phyloP scores from a whole-genome alignment of 2,113 vertebrate species.

The Percina caprodes region DNA sequence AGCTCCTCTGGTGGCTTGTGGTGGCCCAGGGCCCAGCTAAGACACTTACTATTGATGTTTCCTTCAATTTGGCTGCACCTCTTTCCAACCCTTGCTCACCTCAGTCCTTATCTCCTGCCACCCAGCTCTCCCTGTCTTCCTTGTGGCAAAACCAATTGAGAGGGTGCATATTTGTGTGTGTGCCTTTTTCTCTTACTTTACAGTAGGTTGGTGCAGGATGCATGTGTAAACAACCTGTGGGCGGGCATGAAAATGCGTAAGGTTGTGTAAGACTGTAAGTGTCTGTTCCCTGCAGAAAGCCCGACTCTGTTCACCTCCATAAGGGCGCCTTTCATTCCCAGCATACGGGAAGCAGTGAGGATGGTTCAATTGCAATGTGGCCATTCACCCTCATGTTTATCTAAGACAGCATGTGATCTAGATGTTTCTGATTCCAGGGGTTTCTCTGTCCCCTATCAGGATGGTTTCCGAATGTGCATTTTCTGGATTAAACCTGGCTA shows the following conservation, averaged over 20 bases:
- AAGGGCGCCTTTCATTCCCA: slow-evolving; percentile 78
- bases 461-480: slow-evolving; percentile 54
- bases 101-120: slow-evolving; percentile 68
- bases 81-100: slow-evolving; percentile 49
- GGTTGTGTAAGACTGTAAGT: slow-evolving; percentile 67
- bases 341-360: slow-evolving; percentile 57
- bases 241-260: slow-evolving; percentile 55
- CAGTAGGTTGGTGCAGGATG: slow-evolving; percentile 57
- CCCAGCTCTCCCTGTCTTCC: slow-evolving; percentile 60
- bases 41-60: slow-evolving; percentile 66
- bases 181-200: slow-evolving; percentile 25
- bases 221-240: slow-evolving; percentile 72
- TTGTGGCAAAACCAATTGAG: slow-evolving; percentile 37
- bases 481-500: slow-evolving; percentile 22
- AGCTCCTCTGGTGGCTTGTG: slow-evolving; percentile 47
- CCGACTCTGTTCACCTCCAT: slow-evolving; percentile 77
- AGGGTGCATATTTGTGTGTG: slow-evolving; percentile 19
- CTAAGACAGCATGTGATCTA: slow-evolving; percentile 67
- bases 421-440: slow-evolving; percentile 56
- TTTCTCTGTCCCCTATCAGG: slow-evolving; percentile 49
- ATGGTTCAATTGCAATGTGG: slow-evolving; percentile 64
- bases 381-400: slow-evolving; percentile 77
- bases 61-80: slow-evolving; percentile 50
- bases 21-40: slow-evolving; percentile 65
- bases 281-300: slow-evolving; percentile 77